Conservation (phyloP, 2,797 vertebrate genomes). For the Falco concolor region DNA sequence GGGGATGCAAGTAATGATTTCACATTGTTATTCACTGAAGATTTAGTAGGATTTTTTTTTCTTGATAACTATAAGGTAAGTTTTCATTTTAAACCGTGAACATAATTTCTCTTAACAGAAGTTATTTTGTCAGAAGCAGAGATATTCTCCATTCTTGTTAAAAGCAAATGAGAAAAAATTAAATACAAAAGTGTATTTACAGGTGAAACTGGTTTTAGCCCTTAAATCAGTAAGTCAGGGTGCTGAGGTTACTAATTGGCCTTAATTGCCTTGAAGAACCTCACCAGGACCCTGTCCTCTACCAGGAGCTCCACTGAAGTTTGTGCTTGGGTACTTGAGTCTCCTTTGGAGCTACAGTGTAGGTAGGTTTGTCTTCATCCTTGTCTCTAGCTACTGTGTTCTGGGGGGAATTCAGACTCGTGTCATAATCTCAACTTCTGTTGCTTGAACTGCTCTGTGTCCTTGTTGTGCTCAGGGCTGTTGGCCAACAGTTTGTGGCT, state of each 20-base stretch:
- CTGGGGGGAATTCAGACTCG: not conserved
- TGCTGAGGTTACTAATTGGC: not conserved
- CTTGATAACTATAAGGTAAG: not conserved
- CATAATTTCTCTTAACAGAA: not conserved
- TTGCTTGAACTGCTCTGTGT: rapidly evolving
- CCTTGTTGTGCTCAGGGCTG: not conserved
- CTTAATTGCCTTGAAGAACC: not conserved
- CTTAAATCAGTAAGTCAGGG: not conserved
- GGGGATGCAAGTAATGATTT: not conserved
- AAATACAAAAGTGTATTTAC: not conserved
- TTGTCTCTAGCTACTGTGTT: rapidly evolving
- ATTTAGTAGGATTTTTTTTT: not conserved
- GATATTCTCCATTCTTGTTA: not conserved
- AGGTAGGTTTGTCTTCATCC: rapidly evolving
- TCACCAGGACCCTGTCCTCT: not conserved
- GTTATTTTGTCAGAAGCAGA: not conserved
- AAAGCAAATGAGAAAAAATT: not conserved
- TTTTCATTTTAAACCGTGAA: not conserved
- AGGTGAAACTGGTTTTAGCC: not conserved
- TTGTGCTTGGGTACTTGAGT: rapidly evolving
- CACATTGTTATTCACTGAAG: not conserved
- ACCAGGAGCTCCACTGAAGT: not conserved
- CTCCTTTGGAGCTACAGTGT: rapidly evolving
- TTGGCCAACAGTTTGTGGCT: no score
- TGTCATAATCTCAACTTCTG: rapidly evolving